Conservation (phyloP, 2,888 invertebrate species). For the Melanophora roralis region DNA sequence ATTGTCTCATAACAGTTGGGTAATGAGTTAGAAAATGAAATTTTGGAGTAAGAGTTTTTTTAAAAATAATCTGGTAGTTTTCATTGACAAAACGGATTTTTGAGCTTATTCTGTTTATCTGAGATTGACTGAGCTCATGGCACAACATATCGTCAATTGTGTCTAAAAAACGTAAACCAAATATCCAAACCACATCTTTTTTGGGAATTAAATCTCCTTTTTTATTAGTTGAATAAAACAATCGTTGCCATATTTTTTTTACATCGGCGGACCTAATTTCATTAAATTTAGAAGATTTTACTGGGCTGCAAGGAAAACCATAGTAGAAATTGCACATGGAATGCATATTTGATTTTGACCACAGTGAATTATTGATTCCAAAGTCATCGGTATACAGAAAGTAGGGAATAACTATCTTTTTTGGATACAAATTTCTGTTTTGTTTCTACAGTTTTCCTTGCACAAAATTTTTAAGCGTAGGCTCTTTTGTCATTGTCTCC, state of each 20-base stretch:
- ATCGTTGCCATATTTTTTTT: neutral
- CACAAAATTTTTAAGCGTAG: neutral
- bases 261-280: neutral
- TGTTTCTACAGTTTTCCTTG: neutral
- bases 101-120: neutral
- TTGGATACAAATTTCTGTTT: neutral
- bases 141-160: neutral
- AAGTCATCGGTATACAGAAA: neutral
- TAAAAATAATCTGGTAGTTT: conserved; percentile 7
- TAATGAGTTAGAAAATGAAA: neutral
- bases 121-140: neutral
- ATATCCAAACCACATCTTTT: conserved; percentile 45
- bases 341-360: neutral
- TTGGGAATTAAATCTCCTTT: conserved; percentile 44
- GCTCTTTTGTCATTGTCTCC: too few relatives aligned
- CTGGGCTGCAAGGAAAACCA: neutral
- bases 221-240: neutral
- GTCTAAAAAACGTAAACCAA: conserved; percentile 22
- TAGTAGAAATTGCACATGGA: neutral
- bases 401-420: neutral
- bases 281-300: neutral
- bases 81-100: neutral
- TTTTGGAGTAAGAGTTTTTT: neutral
- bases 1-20: neutral
- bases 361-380: neutral